Evolutionary conservation across 2,113 vertebrate species (phyloP), one percentile per base, ranked within the genome.

Genomic region (Austrofundulus limnaeus): DNA sequence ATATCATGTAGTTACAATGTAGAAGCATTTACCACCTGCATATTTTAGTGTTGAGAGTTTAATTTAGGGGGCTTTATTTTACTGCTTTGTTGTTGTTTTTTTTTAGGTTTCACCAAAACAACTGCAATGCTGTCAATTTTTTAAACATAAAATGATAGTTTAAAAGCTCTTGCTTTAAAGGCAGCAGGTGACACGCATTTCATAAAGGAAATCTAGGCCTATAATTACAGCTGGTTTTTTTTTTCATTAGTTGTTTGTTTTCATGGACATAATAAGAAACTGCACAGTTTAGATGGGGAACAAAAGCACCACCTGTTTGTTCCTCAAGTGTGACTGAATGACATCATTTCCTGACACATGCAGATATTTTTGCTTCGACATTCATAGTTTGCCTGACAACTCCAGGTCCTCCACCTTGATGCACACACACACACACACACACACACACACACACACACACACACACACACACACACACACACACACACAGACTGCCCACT

Each of bases 331-430:
- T 0, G 0, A 37, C 49, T 57, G 43, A 71, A 41, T n/a, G 45
- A 37, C 46, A 61, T 43, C 14, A 5, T 55, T 48, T 34, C 68
- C 47, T 57, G 42, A 68, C 70, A 64, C 72, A 58, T 4, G 16
- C 28, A 37, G n/a, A 54, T 41, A 53, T 50, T 54, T 28, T 51
- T 39, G 7, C 55, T 0, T 7, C 25, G 7, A 61, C 28, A 12
- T n/a, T 48, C 28, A 20, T 51, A 23, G 34, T n/a, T 56, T 4
- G 50, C 77, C 61, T 70, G 59, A 75, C 56, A 59, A 64, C 67
- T 61, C 11, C 42, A 42, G 49, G 70, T 65, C 67, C 47, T 74
- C 23, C 34, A 77, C 73, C 64, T 66, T 65, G 61, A 61, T 56
- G 28, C 15, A 3, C 74, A 45, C 39, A 49, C 38, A 2, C 42